These are phyloP conservation scores for Agrotis segetum DNA, from an alignment of 2,888 invertebrate species.

Conservation along the genomic window DNA sequence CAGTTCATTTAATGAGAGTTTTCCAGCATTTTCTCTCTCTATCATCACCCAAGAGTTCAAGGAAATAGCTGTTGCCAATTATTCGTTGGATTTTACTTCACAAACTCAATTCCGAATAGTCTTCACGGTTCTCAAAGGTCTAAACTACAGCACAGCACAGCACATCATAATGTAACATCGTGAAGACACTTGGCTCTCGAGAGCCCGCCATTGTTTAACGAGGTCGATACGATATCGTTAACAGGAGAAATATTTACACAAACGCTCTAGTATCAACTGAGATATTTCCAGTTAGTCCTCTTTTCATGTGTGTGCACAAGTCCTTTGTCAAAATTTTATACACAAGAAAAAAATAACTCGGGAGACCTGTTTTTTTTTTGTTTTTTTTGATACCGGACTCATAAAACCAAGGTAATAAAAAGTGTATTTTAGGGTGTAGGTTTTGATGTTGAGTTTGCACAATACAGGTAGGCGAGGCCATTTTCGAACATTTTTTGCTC, in stretches of 20 bases:
- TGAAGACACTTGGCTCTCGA: slow-evolving; percentile 25
- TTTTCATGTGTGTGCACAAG: slow-evolving; percentile 15
- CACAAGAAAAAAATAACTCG: background rate
- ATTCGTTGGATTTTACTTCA: background rate
- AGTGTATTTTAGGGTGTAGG: background rate
- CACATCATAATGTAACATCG: slow-evolving; percentile 35
- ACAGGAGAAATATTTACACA: slow-evolving; percentile 58
- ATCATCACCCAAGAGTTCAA: background rate
- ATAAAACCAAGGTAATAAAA: background rate
- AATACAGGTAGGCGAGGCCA: slow-evolving; percentile 1
- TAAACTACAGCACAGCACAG: no score
- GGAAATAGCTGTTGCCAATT: background rate
- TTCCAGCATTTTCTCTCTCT: no score
- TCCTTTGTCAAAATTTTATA: slow-evolving; percentile 15
- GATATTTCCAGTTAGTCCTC: slow-evolving; percentile 28
- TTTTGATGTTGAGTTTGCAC: background rate
- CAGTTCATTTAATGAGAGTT: no score
- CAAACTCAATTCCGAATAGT: background rate
- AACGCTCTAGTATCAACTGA: slow-evolving; percentile 35
- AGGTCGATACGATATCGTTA: slow-evolving; percentile 46
- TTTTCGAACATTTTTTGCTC: slow-evolving; percentile 21
- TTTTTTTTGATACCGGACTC: no score
- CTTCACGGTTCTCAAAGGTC: background rate
- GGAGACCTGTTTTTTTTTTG: no score
- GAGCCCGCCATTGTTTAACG: slow-evolving; percentile 46